Base-by-base conservation (phyloP, 1,140 invertebrate genomes). In the Zophobas morio region DNA sequence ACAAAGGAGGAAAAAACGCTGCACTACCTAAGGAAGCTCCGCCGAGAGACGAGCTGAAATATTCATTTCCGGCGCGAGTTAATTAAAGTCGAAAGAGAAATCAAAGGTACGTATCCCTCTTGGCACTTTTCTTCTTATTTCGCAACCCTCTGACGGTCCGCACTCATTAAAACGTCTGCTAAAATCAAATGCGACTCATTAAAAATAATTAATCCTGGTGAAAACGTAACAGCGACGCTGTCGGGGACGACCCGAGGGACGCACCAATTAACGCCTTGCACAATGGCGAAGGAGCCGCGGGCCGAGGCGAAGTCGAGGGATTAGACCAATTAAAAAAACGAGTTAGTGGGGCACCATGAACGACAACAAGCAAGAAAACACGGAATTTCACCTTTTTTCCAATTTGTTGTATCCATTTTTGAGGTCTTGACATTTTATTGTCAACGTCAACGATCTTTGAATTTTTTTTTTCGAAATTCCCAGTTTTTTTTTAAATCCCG, bases 181-280 rank as follows among this genome's bases (percentile, higher is more conserved):
- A 66, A 39, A 66, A 66, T 66, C 60, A 66, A 66, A 66, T 66
- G 39, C 60, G 60, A 42, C 60, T 66, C 60, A 66, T 66, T 66
- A 66, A 66, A 66, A 66, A 66, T 66, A 66, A 66, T 66, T 66
- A 66, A 66, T 66, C 60, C 35, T 20, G 34, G 60, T 37, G 60
- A 66, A 66, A 66, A 42, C 37, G 60, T 66, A 66, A 66, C 60
- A 42, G 42, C 60, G 60, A 66, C 54, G 54, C 8, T 39, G 37
- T 66, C 36, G 6, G 54, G 34, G 34, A 56, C 54, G 34, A 66
- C 60, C 36, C 20, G 20, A 6, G 60, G 60, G 60, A 40, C 42
- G 20, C 60, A n/a, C 60, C 60, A 66, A 66, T 66, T 66, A 66
- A 66, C 60, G 42, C 60, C 60, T 66, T 37, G 20, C 40, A 60